Conservation (phyloP, 2,113 vertebrate genomes). For the Mobula hypostoma region DNA sequence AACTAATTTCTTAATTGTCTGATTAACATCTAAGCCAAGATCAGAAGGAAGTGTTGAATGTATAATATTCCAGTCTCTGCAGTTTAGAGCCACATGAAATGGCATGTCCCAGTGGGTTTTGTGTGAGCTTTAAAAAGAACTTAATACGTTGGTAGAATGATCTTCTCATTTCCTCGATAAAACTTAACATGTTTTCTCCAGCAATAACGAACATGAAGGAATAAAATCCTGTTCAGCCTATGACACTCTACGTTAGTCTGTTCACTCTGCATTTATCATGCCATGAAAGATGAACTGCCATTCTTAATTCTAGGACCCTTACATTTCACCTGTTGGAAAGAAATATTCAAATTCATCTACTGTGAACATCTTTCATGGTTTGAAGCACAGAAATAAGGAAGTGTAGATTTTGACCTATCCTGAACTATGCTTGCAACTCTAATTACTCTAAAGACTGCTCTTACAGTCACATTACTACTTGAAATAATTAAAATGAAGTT, state of each 20-base stretch:
- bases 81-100: not conserved
- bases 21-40: not conserved
- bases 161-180: too few relatives aligned
- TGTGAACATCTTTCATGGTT: not conserved
- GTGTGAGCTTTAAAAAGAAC: not conserved
- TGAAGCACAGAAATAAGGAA: not conserved
- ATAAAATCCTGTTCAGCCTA: too few relatives aligned
- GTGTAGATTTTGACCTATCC: not conserved
- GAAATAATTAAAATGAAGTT: too few relatives aligned
- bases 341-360: constrained; percentile 7
- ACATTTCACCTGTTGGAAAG: not conserved
- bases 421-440: not conserved
- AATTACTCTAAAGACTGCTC: too few relatives aligned
- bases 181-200: not conserved
- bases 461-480: too few relatives aligned
- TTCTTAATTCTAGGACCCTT: not conserved
- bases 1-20: not conserved
- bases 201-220: not conserved
- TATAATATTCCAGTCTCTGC: not conserved
- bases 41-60: not conserved
- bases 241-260: not conserved
- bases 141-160: not conserved
- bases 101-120: not conserved
- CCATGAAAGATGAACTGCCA: not conserved
- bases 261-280: not conserved